Base-by-base conservation (phyloP, 2,888 invertebrate genomes). In the Scaptomyza parva region DNA sequence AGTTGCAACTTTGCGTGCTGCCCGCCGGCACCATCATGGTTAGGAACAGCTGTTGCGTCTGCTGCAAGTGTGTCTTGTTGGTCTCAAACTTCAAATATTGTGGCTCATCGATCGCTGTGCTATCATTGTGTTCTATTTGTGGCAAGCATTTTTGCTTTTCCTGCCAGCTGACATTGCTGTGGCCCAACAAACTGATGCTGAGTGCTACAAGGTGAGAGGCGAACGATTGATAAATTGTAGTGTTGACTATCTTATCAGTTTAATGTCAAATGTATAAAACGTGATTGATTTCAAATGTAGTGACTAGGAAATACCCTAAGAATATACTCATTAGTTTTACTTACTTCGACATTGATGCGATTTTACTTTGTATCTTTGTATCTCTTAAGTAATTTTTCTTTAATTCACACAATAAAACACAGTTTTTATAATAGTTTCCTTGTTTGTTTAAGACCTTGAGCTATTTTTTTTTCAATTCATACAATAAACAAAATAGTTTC, bases 111-210 rank as follows among this genome's bases (percentile, higher is more conserved):
- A 53, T 37, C 3, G 45, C 55, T 7, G 73, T 53, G 67, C 80
- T 64, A 24, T 89, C 88, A 33, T 89, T 84, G 40, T 88, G 85
- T 22, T 76, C 80, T 33, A 88, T 53, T 33, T 40, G 53, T n/a
- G 63, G 67, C n/a, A 53, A 35, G 11, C 35, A 33, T 11, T 39
- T 40, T 7, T 18, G n/a, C 2, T 53, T 3, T 53, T 85, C 88
- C 8, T 51, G 26, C 89, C 89, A 88, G 12, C 70, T 35, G 7
- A 71, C 70, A 9, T 40, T 39, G 41, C 70, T 80, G 12, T 11
- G 3, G 17, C 88, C 89, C 3, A 64, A 30, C 18, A 88, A 67
- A 12, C 53, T 66, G 41, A 88, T 58, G 61, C 68, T 62, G 5
- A 86, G 68, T n/a, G 57, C 88, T 88, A 48, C 3, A 20, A 17